Evolutionary conservation across 2,113 vertebrate species (phyloP).

Genomic region (Cathartes aura): DNA sequence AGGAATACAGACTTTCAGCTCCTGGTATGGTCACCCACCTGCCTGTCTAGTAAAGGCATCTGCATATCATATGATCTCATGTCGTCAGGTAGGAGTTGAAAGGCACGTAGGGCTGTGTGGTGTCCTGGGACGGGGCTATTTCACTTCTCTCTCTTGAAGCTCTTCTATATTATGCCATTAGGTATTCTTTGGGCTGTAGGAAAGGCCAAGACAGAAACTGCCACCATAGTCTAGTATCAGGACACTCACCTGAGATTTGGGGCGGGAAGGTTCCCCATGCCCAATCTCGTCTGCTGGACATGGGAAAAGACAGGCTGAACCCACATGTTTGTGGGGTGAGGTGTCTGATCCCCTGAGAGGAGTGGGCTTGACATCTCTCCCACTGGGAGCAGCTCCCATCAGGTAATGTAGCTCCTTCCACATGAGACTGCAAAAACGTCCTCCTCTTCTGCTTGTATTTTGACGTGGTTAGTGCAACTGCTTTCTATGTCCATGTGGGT

Average conservation of each 20-base stretch:
- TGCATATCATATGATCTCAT: rapidly evolving
- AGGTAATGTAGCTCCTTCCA: rapidly evolving
- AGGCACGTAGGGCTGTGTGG: background rate
- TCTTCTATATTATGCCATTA: background rate
- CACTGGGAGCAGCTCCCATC: background rate
- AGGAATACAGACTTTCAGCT: background rate
- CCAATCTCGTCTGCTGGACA: background rate
- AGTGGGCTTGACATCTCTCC: background rate
- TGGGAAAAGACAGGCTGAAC: background rate
- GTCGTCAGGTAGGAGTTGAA: rapidly evolving
- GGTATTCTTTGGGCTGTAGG: background rate
- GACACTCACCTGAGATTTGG: background rate
- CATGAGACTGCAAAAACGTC: rapidly evolving
- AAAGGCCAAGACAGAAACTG: background rate
- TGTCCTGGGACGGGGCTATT: background rate
- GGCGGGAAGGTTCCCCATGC: background rate
- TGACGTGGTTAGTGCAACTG: background rate
- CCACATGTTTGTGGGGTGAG: background rate
- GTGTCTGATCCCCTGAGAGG: background rate
- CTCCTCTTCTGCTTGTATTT: background rate
- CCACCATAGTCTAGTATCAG: too few relatives aligned
- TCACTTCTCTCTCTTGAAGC: background rate
- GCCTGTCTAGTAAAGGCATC: background rate
- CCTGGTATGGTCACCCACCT: background rate
- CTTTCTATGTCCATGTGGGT: background rate